These are phyloP conservation scores for Thaleichthys pacificus DNA, from an alignment of 2,797 vertebrate species.

Conservation along the genomic window DNA sequence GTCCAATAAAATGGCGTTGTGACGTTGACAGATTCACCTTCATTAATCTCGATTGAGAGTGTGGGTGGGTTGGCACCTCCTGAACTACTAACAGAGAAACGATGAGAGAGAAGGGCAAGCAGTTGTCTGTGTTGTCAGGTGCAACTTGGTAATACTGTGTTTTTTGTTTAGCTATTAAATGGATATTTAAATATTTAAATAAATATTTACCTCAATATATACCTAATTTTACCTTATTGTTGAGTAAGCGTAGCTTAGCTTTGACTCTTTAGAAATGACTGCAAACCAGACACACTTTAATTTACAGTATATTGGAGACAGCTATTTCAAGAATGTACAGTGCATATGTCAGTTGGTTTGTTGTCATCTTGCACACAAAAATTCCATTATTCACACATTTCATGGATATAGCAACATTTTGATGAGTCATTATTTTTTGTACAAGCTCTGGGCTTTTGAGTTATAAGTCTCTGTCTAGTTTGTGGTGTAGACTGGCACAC, in stretches of 20 bases:
- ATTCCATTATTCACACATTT: not conserved
- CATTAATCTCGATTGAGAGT: conserved; percentile 12
- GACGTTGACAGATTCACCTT: conserved; percentile 5
- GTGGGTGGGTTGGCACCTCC: conserved; percentile 4
- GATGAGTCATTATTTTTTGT: conserved; percentile 39
- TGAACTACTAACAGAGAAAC: too few species aligned
- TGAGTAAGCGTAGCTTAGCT: too few species aligned
- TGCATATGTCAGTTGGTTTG: too few species aligned
- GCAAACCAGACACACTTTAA: too few species aligned
- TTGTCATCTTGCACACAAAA: too few species aligned
- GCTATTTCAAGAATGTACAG: too few species aligned
- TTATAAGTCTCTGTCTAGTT: conserved; percentile 43
- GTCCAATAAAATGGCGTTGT: not conserved
- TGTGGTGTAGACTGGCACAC: not conserved
- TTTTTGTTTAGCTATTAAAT: not conserved
- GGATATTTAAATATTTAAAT: too few species aligned
- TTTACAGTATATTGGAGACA: too few species aligned
- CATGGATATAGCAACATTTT: conserved; percentile 18
- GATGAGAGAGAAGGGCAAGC: not conserved
- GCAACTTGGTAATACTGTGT: not conserved
- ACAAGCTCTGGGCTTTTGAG: conserved; percentile 18
- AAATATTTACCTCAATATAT: too few species aligned
- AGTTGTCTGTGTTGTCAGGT: conserved; percentile 18
- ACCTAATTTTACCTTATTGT: too few species aligned
- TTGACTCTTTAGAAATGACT: too few species aligned